Evolutionary conservation across 2,797 vertebrate species (phyloP).

Genomic region (Trichosurus vulpecula): DNA sequence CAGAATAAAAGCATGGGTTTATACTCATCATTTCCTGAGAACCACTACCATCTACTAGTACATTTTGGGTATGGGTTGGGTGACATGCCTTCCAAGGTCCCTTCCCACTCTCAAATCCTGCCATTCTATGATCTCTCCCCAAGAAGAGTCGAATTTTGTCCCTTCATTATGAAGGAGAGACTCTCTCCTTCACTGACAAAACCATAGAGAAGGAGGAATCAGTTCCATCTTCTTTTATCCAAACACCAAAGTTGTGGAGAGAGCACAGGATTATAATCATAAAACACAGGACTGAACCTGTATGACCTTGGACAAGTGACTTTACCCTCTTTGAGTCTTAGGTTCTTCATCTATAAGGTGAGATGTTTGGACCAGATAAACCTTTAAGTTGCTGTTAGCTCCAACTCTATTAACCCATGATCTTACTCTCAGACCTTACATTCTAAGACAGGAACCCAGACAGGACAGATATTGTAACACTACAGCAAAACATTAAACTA

Average conservation of each 20-base stretch:
- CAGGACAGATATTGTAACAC: too few relatives aligned
- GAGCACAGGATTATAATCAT: background rate
- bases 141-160: background rate
- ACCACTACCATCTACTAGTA: background rate
- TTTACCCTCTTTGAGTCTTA: background rate
- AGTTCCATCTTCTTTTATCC: background rate
- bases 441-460: background rate
- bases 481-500: background rate
- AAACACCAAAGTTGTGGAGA: background rate
- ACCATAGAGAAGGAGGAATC: background rate
- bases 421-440: too few relatives aligned
- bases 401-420: too few relatives aligned
- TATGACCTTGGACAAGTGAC: too few relatives aligned
- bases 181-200: background rate
- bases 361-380: background rate
- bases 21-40: background rate
- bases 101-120: background rate
- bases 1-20: background rate
- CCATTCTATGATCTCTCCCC: background rate
- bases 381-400: too few relatives aligned
- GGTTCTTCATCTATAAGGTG: background rate
- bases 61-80: background rate
- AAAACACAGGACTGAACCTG: too few relatives aligned
- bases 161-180: background rate
- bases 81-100: background rate